Base-by-base conservation (phyloP, 1,140 invertebrate species). In the Agrilus planipennis region DNA sequence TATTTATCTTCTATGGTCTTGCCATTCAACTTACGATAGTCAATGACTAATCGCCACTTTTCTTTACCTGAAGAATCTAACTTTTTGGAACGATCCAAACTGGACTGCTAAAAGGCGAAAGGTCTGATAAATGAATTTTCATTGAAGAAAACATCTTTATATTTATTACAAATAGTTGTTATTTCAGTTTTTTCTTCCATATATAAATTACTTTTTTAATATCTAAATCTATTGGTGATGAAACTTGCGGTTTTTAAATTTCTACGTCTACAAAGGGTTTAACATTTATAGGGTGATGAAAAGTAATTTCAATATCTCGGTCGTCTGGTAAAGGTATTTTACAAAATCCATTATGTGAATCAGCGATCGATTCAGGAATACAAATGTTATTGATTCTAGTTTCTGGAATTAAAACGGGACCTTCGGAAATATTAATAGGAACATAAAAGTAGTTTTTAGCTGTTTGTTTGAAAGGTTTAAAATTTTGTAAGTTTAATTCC, bases 1-100 rank as follows among this genome's bases (percentile, higher is more conserved):
- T 64, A 76, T 25, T 44, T 52, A 49, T 75, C 70, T 9, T 51
- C 52, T 16, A 63, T 49, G 9, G 59, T 64, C 25, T 52, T 52
- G 27, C 61, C 51, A 49, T 68, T 68, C 30, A 66, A 31, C 44
- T 60, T 59, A 31, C 62, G 28, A 45, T 60, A 68, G 46, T 64
- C 64, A 10, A 64, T 49, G 9, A 63, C 57, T 7, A 68, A 25
- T 31, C 63, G 41, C 45, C 44, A 60, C 55, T 61, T 60, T 40
- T 31, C 30, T 42, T 61, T 42, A 3, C 50, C 53, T 3, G 49
- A 54, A 1, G 57, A 52, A 23, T 63, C 59, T 12, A 40, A 4
- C 44, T 64, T 62, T 40, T 62, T 64, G 0, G 40, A 21, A 42
- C 40, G 56, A 53, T 2, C 64, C 55, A 44, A 41, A 31, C 44